Percentiles rank a stretch among this genome's conserved stretches.
Conservation (phyloP, 2,113 vertebrate species). For the Bambusicola thoracicus region DNA sequence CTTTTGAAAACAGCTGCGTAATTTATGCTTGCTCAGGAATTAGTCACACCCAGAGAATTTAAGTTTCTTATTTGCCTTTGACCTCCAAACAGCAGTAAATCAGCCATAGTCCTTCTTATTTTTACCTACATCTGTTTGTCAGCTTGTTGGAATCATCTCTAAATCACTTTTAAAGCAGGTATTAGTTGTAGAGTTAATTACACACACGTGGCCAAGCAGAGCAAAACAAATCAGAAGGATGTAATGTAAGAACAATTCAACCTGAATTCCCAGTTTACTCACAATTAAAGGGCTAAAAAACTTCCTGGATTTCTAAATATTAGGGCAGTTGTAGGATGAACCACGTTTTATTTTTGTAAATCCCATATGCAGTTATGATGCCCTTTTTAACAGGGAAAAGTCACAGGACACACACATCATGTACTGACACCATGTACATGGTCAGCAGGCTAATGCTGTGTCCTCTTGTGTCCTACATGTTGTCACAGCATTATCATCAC, state of each 20-base stretch:
- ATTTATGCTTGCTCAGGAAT: not conserved
- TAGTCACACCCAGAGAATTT: not conserved
- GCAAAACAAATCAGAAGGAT: not conserved
- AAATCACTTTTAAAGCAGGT: not conserved
- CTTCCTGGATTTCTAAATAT: not conserved
- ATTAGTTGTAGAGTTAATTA: not conserved
- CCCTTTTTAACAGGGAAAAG: not conserved
- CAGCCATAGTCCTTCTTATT: not conserved
- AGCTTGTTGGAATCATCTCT: not conserved
- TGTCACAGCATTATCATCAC: not conserved
- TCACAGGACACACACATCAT: not conserved
- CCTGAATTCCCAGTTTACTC: not conserved
- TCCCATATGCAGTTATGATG: rapidly evolving
- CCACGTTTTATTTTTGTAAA: not conserved
- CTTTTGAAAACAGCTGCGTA: not conserved
- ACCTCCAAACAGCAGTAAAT: not conserved
- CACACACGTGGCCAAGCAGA: not conserved
- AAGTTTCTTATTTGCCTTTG: not conserved
- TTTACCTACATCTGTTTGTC: not conserved
- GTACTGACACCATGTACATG: not conserved
- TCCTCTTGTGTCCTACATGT: not conserved
- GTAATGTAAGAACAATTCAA: not conserved
- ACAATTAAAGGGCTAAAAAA: not conserved
- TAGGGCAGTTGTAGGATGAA: not conserved
- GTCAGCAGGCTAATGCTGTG: not conserved